phyloP scores from a whole-genome alignment of 2,888 invertebrate species.

The Nymphalis polychloros region DNA sequence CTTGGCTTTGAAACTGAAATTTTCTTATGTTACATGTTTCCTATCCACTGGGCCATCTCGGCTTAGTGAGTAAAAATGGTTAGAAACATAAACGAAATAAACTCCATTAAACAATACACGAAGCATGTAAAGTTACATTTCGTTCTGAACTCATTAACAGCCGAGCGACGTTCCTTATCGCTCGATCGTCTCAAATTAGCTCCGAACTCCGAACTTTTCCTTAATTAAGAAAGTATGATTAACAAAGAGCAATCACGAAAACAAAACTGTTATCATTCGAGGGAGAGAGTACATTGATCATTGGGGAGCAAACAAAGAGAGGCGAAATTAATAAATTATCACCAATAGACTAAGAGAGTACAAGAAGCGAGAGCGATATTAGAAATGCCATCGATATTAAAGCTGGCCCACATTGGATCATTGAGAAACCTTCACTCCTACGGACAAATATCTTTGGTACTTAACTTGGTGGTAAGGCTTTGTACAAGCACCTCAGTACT shows the following conservation, averaged over 20 bases:
- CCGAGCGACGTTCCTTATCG: constrained; percentile 59
- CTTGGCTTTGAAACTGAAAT: neutral
- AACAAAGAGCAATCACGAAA: constrained; percentile 78
- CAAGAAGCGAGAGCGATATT: constrained; percentile 51
- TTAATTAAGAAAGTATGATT: constrained; percentile 81
- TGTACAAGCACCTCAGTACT: no score
- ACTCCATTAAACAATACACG: constrained; percentile 18
- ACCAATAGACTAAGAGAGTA: constrained; percentile 50
- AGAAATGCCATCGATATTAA: constrained; percentile 44
- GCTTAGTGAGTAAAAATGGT: neutral
- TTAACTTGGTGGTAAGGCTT: no score
- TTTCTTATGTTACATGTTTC: neutral
- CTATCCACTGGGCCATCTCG: no score
- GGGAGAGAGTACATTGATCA: constrained; percentile 60
- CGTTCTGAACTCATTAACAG: constrained; percentile 50
- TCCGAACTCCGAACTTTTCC: constrained; percentile 63
- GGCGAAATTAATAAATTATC: constrained; percentile 77
- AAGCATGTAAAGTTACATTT: constrained; percentile 33
- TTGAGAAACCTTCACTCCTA: no score
- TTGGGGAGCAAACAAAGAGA: constrained; percentile 65
- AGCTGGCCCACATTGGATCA: no score
- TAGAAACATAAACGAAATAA: constrained; percentile 18
- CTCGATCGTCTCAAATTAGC: constrained; percentile 69
- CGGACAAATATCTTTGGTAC: no score
- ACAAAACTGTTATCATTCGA: constrained; percentile 76